Evolutionary conservation across 2,113 vertebrate species (phyloP), one percentile per base, ranked within the genome.

Genomic region (Lycocorax pyrrhopterus): DNA sequence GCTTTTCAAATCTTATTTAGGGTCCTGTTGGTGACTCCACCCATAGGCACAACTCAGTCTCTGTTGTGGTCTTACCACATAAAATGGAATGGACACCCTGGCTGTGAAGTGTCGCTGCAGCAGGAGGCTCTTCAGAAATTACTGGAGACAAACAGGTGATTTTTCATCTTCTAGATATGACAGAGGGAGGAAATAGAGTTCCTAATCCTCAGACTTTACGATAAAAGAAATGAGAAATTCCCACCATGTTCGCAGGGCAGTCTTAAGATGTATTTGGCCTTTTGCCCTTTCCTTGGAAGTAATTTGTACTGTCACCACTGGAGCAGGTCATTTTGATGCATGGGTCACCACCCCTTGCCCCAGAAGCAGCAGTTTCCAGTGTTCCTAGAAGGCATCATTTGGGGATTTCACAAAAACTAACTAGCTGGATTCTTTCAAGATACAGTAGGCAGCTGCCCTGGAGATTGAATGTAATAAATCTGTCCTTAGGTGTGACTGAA

Each of bases 401-500:
- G 26, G 66, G 69, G 53, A 87, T 91, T 90, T 91, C 68, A 91
- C 32, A 89, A 59, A 72, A 87, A 47, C 55, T 51, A 71, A 67
- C 41, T 79, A 43, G 64, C 41, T 90, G 49, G 47, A 71, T 83
- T 87, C 68, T 89, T 96, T 93, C 78, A 90, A 63, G 51, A 51
- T 27, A n/a, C 25, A 67, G 41, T 74, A 93, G 55, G 71, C 75
- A 87, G 80, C 76, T 76, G 44, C 53, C 77, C 87, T 90, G 58
- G 82, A 81, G 84, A 84, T 23, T 75, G 39, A 75, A 23, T 51
- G 46, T 72, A 74, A 78, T 77, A 69, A 87, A 93, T 75, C 87
- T 74, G 71, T 71, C 80, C 81, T 84, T 80, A 84, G 47, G 46
- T 87, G 86, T 94, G 88, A 87, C 80, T 83, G 81, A 95, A 80